A percentile compares a stretch with the other conserved stretches of the same genome.
phyloP scores from a whole-genome alignment of 2,113 vertebrate genomes.

The Pseudorasbora parva region DNA sequence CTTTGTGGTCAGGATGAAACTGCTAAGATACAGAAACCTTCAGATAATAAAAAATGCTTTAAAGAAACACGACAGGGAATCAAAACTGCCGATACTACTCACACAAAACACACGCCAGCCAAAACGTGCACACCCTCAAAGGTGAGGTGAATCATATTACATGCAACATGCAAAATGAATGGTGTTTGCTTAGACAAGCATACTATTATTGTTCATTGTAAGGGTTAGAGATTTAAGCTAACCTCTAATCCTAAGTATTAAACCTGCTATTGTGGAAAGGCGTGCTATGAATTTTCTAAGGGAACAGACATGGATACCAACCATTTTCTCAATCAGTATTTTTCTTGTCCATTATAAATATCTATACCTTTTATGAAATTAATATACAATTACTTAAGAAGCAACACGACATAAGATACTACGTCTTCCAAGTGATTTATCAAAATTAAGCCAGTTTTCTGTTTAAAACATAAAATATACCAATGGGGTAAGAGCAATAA shows the following conservation, averaged over 20 bases:
- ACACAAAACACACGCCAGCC: background rate
- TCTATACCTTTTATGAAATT: too few relatives aligned
- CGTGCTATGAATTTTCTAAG: background rate
- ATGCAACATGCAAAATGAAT: background rate
- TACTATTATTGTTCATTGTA: background rate
- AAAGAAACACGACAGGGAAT: conserved; percentile 12
- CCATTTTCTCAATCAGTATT: background rate
- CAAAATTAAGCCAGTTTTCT: background rate
- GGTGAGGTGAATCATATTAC: conserved; percentile 30
- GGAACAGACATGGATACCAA: too few relatives aligned
- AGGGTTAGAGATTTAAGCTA: background rate
- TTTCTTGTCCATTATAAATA: too few relatives aligned
- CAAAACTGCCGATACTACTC: conserved; percentile 4
- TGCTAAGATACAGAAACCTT: background rate
- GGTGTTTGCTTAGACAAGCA: background rate
- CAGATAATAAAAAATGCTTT: background rate
- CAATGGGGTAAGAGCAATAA: too few relatives aligned
- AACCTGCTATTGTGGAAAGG: background rate
- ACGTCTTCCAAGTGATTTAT: background rate
- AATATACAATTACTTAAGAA: too few relatives aligned
- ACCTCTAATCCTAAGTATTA: background rate
- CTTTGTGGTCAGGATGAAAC: background rate
- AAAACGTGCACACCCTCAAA: background rate
- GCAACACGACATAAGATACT: too few relatives aligned
- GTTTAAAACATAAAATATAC: too few relatives aligned